Evolutionary conservation across 2,888 invertebrate species (phyloP), one percentile per base, ranked within the genome.

Genomic region (Nysson spinosus): DNA sequence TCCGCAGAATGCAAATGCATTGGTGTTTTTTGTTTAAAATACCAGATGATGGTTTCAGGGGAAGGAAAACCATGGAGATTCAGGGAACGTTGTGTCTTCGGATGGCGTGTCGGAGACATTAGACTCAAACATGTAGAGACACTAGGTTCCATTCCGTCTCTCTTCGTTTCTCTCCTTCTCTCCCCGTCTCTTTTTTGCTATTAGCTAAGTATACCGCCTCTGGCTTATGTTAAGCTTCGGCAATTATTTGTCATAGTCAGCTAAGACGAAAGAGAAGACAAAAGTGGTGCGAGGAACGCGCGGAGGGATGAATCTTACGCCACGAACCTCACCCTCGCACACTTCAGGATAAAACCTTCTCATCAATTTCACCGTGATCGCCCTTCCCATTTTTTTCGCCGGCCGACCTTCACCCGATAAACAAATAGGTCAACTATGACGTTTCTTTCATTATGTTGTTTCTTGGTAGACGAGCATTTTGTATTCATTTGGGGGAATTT

Each of bases 191-290:
- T 73, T 82, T 83, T 83, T 84, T 82, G 82, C 80, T 83, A 84
- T 84, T 84, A 84, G 83, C 84, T 83, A 84, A 83, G 84, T 84
- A 83, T 81, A 81, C 79, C 75, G 79, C 75, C 75, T 83, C 83
- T 84, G 84, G 84, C 81, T 84, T 83, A 81, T 82, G 83, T 84
- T 83, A 81, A 83, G 83, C 82, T 81, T 79, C 78, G 80, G 79
- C 82, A 83, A 84, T 84, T 84, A 83, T 84, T 84, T 84, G 79
- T 83, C 83, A 84, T 79, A 79, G 82, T 82, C 83, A 79, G 70
- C 74, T 69, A 72, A 75, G 75, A 70, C 72, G 72, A 77, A 60
- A 67, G 54, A 24, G 44, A 65, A 65, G 64, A 69, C 73, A 71
- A 58, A 56, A 62, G 65, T 46, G 32, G 35, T 43, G 14, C 58